A percentile compares a stretch with the other conserved stretches of the same genome.
phyloP scores from a whole-genome alignment of 2,797 vertebrate genomes.

The Eleutherodactylus coqui region DNA sequence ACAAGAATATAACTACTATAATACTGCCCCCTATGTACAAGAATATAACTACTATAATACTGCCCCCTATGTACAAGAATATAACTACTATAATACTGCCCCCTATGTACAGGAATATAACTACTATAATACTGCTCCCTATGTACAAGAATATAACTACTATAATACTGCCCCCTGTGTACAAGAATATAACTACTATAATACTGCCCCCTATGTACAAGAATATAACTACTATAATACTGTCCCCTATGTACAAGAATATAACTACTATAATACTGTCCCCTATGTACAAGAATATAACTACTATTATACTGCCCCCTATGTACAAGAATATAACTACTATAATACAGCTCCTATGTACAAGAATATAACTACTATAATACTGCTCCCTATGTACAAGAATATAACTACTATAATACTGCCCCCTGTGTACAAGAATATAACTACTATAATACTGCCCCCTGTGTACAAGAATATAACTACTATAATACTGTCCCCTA shows the following conservation, averaged over 20 bases:
- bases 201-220: not conserved
- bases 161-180: not conserved
- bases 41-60: slow-evolving; percentile 10
- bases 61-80: not conserved
- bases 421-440: not conserved
- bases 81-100: slow-evolving; percentile 6
- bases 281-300: no score
- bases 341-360: not conserved
- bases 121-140: slow-evolving; percentile 10
- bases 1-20: slow-evolving; percentile 22
- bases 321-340: not conserved
- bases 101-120: slow-evolving; percentile 9
- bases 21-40: not conserved
- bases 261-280: slow-evolving; percentile 16
- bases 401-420: slow-evolving; percentile 12
- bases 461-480: not conserved
- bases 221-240: not conserved
- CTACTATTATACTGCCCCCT: no score
- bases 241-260: not conserved
- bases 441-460: not conserved
- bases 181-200: not conserved
- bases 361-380: slow-evolving; percentile 9
- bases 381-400: not conserved
- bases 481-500: not conserved
- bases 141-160: slow-evolving; percentile 15